Evolutionary conservation across 2,888 invertebrate genomes (phyloP).

Genomic region (Pollenia amentaria): DNA sequence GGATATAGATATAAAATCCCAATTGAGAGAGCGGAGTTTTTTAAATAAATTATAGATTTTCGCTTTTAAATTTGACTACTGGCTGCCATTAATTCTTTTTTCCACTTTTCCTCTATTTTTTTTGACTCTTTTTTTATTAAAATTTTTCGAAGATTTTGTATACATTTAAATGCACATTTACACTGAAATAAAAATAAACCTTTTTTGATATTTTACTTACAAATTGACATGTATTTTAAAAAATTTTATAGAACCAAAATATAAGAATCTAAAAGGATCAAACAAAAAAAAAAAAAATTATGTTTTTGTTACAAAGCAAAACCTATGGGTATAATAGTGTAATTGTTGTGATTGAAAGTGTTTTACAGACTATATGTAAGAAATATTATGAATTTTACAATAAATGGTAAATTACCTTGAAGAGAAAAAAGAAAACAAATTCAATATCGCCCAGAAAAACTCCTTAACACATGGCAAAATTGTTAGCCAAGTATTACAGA

Average conservation of each 20-base stretch:
- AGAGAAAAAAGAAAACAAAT: too few species aligned
- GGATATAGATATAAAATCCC: neutral
- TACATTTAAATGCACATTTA: neutral
- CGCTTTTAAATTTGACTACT: slow-evolving; percentile 76
- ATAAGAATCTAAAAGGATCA: neutral
- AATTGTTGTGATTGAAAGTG: slow-evolving; percentile 28
- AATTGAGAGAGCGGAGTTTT: neutral
- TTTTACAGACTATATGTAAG: slow-evolving; percentile 13
- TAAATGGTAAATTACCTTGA: neutral
- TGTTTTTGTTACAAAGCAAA: neutral
- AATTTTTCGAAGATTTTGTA: neutral
- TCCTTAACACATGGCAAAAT: neutral
- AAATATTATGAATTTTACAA: neutral
- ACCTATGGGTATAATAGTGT: neutral
- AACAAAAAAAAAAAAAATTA: neutral
- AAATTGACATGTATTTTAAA: too few species aligned
- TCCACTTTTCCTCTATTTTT: neutral
- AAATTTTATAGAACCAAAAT: neutral
- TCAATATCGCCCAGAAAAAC: neutral
- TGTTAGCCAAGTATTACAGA: too few species aligned
- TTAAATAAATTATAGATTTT: slow-evolving; percentile 33
- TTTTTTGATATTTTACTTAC: neutral
- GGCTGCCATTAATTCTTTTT: slow-evolving; percentile 82
- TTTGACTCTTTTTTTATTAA: neutral
- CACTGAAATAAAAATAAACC: neutral